phyloP scores from a whole-genome alignment of 2,888 invertebrate genomes.

The Andrena bicolor region DNA sequence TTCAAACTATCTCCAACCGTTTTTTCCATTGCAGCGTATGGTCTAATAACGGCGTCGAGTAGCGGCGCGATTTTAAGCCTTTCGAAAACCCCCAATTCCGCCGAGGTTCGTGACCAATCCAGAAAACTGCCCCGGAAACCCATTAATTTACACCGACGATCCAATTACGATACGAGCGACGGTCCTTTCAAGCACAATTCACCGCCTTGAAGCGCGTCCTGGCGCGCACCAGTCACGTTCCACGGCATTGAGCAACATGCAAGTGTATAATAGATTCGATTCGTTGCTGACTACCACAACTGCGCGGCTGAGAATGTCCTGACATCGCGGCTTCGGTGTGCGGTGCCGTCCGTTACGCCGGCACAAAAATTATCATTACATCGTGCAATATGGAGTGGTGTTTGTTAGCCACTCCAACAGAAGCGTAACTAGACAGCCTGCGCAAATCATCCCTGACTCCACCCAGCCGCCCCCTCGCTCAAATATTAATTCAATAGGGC shows the following conservation, averaged over 20 bases:
- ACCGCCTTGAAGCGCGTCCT: constrained; percentile 3
- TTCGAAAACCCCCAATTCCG: neutral
- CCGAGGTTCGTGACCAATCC: neutral
- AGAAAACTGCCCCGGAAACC: neutral
- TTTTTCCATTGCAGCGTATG: neutral
- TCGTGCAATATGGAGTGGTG: too few species aligned
- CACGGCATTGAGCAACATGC: constrained; percentile 29
- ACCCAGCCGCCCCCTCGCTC: neutral
- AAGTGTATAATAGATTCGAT: constrained; percentile 13
- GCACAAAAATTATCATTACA: too few species aligned
- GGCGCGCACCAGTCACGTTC: constrained; percentile 34
- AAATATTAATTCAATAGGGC: constrained; percentile 61
- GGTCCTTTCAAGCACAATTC: constrained; percentile 30
- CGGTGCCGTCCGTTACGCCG: too few species aligned
- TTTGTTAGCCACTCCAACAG: constrained; percentile 20
- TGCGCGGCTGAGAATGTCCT: too few species aligned
- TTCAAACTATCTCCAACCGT: too few species aligned
- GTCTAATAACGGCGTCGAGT: neutral
- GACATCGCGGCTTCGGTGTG: too few species aligned
- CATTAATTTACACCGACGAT: constrained; percentile 23
- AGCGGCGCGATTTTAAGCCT: neutral
- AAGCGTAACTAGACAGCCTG: constrained; percentile 19
- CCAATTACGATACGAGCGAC: constrained; percentile 19
- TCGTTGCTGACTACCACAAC: neutral
- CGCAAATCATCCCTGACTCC: constrained; percentile 28